A percentile compares a stretch with the other conserved stretches of the same genome.
phyloP scores from a whole-genome alignment of 2,113 vertebrate species.

The Canis aureus region DNA sequence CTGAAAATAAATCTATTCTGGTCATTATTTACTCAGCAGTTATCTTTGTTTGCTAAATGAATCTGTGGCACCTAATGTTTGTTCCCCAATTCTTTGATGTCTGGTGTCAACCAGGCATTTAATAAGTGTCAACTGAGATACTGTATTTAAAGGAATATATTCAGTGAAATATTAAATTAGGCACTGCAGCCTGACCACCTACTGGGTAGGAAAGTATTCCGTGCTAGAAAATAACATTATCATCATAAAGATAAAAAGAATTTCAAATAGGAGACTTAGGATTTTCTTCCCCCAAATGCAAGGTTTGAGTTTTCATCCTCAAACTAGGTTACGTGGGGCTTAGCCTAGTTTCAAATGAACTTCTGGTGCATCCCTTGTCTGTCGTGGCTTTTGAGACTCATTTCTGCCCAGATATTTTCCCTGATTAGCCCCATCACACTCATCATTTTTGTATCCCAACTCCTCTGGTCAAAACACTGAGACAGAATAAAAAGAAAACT shows the following conservation, averaged over 20 bases:
- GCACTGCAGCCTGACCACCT: background rate
- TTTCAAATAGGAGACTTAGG: constrained; percentile 9
- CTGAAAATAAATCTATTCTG: constrained; percentile 62
- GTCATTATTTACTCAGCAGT: constrained; percentile 61
- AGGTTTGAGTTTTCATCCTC: background rate
- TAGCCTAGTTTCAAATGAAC: background rate
- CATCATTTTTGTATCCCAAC: background rate
- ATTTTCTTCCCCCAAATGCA: constrained; percentile 28
- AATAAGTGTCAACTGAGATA: constrained; percentile 71
- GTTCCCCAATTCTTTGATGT: constrained; percentile 52
- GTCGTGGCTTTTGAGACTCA: background rate
- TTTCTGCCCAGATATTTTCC: background rate
- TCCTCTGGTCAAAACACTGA: background rate
- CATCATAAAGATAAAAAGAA: constrained; percentile 3
- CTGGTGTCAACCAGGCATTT: constrained; percentile 67
- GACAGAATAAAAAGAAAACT: background rate
- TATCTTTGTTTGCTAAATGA: constrained; percentile 70
- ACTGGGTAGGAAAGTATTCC: constrained; percentile 16
- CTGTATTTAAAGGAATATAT: constrained; percentile 63
- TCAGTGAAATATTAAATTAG: constrained; percentile 71
- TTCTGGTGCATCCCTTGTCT: background rate
- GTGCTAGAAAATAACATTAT: constrained; percentile 42
- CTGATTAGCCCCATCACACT: background rate
- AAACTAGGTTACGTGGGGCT: background rate
- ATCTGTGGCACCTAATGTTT: background rate